A percentile compares a stretch with the other conserved stretches of the same genome.
Evolutionary conservation across 2,888 invertebrate species (phyloP).

Genomic region (Scaptomyza parva): DNA sequence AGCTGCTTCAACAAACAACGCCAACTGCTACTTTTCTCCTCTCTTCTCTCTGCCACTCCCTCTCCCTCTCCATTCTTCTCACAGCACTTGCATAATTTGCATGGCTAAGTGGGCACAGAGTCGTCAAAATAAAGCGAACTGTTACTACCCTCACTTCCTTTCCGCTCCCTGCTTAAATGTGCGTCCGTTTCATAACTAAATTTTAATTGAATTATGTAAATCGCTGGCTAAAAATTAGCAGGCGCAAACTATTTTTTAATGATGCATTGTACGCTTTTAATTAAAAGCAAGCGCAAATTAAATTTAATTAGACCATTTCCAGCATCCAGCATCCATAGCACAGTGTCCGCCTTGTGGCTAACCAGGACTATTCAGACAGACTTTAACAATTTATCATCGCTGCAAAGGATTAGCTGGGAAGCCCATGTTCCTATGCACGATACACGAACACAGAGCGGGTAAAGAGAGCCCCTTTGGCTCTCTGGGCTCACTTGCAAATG

Average conservation of each 20-base stretch:
- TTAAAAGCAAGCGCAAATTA: conserved; percentile 77
- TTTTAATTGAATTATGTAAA: conserved; percentile 80
- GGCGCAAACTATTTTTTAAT: conserved; percentile 79
- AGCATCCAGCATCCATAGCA: conserved; percentile 26
- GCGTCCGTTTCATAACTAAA: conserved; percentile 76
- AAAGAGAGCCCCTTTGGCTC: conserved; percentile 30
- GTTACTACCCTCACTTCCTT: conserved; percentile 1
- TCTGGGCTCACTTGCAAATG: conserved; percentile 69
- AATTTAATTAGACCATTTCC: conserved; percentile 71
- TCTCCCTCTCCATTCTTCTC: background rate
- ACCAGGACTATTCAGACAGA: conserved; percentile 23
- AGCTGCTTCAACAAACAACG: conserved; percentile 78
- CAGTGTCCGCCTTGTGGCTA: conserved; percentile 25
- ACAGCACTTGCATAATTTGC: conserved; percentile 68
- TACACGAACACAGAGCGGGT: conserved; percentile 15
- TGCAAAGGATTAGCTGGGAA: conserved; percentile 60
- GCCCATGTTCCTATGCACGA: background rate
- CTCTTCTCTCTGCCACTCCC: background rate
- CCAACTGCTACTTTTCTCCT: conserved; percentile 41
- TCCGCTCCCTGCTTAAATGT: conserved; percentile 43
- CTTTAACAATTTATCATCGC: conserved; percentile 70
- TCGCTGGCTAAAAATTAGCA: conserved; percentile 78
- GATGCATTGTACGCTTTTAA: conserved; percentile 75
- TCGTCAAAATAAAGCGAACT: conserved; percentile 60
- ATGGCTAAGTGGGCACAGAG: conserved; percentile 68